Conservation (phyloP, 2,113 vertebrate species). For the Sarotherodon lohbergeri region DNA sequence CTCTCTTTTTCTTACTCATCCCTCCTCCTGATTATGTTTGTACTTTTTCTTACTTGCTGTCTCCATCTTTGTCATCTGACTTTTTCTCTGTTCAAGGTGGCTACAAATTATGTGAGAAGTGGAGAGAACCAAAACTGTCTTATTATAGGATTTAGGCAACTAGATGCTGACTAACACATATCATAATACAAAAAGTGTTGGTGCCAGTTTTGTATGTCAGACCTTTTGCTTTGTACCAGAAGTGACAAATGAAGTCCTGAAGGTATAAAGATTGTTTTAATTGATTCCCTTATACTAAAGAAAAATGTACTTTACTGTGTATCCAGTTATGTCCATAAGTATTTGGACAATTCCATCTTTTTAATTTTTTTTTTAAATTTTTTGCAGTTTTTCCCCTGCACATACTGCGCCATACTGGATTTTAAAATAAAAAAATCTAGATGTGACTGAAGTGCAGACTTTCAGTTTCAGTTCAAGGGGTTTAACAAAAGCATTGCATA, state of each 20-base stretch:
- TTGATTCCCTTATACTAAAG: too few species aligned
- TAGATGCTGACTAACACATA: not conserved
- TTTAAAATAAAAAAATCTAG: not conserved
- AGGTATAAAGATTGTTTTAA: fast-evolving
- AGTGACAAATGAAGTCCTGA: not conserved
- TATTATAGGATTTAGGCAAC: not conserved
- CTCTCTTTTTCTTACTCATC: not conserved
- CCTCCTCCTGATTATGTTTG: not conserved
- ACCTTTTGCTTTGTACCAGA: not conserved
- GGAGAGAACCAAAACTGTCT: not conserved
- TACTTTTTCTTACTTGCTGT: not conserved
- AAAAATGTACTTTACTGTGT: too few species aligned
- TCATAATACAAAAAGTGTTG: not conserved
- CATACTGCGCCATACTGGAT: fast-evolving
- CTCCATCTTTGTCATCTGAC: not conserved
- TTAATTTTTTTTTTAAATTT: not conserved
- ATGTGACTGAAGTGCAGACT: not conserved
- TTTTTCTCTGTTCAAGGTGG: not conserved
- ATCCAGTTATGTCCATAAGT: too few species aligned
- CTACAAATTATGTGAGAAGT: fast-evolving
- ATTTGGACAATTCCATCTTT: not conserved
- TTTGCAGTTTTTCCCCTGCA: not conserved
- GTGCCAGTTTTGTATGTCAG: not conserved
- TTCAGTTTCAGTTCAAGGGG: not conserved
- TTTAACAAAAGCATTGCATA: not conserved